These are phyloP conservation scores for Zaprionus bogoriensis DNA, from an alignment of 2,888 invertebrate species.

Conservation along the genomic window DNA sequence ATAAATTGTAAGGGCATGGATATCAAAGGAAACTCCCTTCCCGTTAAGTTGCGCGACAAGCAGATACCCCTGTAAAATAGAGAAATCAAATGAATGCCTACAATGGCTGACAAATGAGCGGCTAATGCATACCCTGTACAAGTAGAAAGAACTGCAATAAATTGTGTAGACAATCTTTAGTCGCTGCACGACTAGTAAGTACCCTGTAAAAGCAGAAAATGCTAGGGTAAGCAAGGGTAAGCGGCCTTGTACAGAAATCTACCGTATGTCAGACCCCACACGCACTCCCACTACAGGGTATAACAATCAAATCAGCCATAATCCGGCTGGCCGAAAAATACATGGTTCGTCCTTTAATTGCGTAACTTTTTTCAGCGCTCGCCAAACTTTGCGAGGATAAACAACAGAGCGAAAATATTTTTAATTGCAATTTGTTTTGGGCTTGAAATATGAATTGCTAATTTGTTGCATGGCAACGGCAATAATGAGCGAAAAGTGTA, in stretches of 20 bases:
- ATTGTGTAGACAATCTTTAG: too few species aligned
- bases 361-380: constrained; percentile 5
- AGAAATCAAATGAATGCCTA: too few species aligned
- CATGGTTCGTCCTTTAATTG: constrained; percentile 9
- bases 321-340: too few species aligned
- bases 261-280: too few species aligned
- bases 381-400: constrained; percentile 7
- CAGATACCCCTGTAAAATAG: too few species aligned
- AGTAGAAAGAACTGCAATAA: too few species aligned
- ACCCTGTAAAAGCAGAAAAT: neutral
- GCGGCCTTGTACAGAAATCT: neutral
- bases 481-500: constrained; percentile 3
- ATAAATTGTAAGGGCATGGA: too few species aligned
- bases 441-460: constrained; percentile 44
- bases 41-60: too few species aligned
- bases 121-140: too few species aligned
- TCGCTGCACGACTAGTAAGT: neutral
- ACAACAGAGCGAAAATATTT: constrained; percentile 20
- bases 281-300: neutral
- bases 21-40: too few species aligned
- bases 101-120: too few species aligned
- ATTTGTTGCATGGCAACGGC: constrained; percentile 31
- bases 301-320: constrained; percentile 23
- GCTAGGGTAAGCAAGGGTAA: neutral
- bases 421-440: constrained; percentile 44